Evolutionary conservation across 2,888 invertebrate genomes (phyloP).

Genomic region (Ctenicera cuprea): DNA sequence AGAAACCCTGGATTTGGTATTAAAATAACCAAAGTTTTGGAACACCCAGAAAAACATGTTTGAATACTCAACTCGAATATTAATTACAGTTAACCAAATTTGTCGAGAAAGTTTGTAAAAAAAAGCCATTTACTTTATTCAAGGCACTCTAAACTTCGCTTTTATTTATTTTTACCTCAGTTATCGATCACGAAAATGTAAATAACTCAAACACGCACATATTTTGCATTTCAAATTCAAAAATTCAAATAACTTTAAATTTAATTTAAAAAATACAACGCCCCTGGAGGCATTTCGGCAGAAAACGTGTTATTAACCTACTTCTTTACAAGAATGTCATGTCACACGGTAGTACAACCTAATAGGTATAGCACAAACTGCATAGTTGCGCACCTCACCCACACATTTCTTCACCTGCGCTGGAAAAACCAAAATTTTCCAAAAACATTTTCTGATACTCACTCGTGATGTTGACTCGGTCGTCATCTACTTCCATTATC

Average conservation of each 20-base stretch:
- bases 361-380: constrained; percentile 10
- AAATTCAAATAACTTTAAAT: neutral
- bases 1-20: neutral
- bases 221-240: neutral
- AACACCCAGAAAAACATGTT: no score
- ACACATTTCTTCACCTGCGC: constrained; percentile 21
- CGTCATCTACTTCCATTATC: constrained; percentile 56
- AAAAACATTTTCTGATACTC: constrained; percentile 33
- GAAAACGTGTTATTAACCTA: constrained; percentile 38
- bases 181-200: neutral
- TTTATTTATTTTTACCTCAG: neutral
- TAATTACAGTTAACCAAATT: neutral
- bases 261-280: neutral
- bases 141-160: neutral
- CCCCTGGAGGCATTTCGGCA: neutral
- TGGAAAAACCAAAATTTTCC: constrained; percentile 24
- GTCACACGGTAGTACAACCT: constrained; percentile 30
- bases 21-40: neutral
- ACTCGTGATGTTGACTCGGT: constrained; percentile 48
- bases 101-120: constrained; percentile 1
- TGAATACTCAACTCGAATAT: constrained; percentile 1
- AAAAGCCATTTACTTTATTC: neutral
- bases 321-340: constrained; percentile 30
- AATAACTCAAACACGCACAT: neutral
- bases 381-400: constrained; percentile 31